Evolutionary conservation across 2,113 vertebrate species (phyloP), one percentile per base, ranked within the genome.

Genomic region (Ibidorhyncha struthersii): DNA sequence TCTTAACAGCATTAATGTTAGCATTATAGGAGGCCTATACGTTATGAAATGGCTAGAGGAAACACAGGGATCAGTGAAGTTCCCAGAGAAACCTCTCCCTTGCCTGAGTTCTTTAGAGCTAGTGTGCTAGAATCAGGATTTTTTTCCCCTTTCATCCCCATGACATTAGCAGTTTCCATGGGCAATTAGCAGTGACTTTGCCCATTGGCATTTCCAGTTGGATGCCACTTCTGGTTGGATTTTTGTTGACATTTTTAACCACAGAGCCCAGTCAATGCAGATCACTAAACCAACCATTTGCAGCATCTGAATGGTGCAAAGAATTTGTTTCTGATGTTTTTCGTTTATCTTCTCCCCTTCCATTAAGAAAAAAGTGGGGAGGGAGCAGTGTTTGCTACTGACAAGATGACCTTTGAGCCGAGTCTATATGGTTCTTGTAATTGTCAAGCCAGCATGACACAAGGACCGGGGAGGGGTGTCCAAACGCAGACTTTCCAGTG

Each of bases 231-330:
- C 83, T 85, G 82, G 91, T 80, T 95, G 74, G 72, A 82, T 63
- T 86, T 89, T 95, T 93, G 43, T 80, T 66, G 82, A 83, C 4
- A 4, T 88, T 95, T 80, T 95, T 92, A 55, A 78, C 95, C 91
- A 91, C 79, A 86, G 96, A 96, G 96, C 96, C 96, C 97, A 97
- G 96, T 97, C 97, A 98, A 95, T 98, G 98, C 98, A 98, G 96
- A 96, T 98, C 97, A 97, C 74, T 96, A 94, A 96, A 53, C 91
- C 89, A 95, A 91, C 91, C 90, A 96, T 90, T 97, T 95, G 90
- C 97, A 98, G 95, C 96, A 98, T 97, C 95, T 96, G 84, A 94
- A 84, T 77, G 94, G 96, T 96, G 96, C 96, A 95, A 95, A 91
- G 56, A 93, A 95, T 91, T 94, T 93, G 66, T 81, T 98, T 93